These are phyloP conservation scores for Acanthurus leucopareius DNA, from an alignment of 2,797 vertebrate genomes.

Conservation along the genomic window DNA sequence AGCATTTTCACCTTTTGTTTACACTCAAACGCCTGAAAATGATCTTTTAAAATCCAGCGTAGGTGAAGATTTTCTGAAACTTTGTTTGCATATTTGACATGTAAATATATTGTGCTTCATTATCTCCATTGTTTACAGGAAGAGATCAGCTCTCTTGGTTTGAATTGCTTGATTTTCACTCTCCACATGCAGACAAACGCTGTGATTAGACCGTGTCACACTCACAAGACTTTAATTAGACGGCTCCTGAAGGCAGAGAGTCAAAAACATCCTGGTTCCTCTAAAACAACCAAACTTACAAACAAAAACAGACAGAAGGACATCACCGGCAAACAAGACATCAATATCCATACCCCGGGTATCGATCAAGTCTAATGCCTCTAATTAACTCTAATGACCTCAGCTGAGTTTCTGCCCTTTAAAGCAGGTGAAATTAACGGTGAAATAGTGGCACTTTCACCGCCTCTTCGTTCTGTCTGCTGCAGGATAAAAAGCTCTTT, in stretches of 20 bases:
- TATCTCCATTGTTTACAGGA: too few relatives aligned
- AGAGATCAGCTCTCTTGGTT: background rate
- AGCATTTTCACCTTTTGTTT: too few relatives aligned
- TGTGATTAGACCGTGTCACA: slow-evolving; percentile 15
- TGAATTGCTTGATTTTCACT: slow-evolving; percentile 13
- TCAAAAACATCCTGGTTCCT: background rate
- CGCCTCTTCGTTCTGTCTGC: background rate
- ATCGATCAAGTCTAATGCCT: background rate
- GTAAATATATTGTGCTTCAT: background rate
- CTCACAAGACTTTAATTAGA: slow-evolving; percentile 8
- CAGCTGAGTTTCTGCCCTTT: background rate
- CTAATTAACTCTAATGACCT: background rate
- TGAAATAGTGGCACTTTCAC: too few relatives aligned
- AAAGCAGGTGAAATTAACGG: slow-evolving; percentile 9
- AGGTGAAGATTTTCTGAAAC: too few relatives aligned
- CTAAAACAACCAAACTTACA: background rate
- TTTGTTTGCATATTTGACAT: too few relatives aligned
- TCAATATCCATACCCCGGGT: background rate
- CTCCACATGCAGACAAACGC: background rate
- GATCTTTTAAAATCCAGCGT: too few relatives aligned
- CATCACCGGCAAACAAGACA: background rate
- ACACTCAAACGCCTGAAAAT: too few relatives aligned
- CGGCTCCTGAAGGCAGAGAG: background rate
- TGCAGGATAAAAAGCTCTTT: background rate
- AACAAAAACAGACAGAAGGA: background rate